Base-by-base conservation (phyloP, 2,113 vertebrate genomes). In the Rhabdomys dilectus region DNA sequence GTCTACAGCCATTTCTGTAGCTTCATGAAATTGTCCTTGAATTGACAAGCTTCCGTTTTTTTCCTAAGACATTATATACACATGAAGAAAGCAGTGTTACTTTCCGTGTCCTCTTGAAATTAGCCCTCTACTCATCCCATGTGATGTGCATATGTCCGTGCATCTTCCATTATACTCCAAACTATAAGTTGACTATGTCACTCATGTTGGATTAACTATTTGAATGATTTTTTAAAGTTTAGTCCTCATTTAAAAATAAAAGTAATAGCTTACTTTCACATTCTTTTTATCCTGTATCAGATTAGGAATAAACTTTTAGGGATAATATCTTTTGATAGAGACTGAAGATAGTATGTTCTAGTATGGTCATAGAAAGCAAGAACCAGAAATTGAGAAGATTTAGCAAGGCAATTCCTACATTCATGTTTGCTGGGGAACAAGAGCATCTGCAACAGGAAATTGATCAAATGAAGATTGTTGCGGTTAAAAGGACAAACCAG, bases 81-180 rank as follows among this genome's bases (percentile, higher is more conserved):
- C 48, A 42, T 62, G 3, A 80, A 94, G 72, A 84, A 31, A 70
- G 16, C 26, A 51, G 22, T 11, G 39, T 56, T 82, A 64, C 42
- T 24, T 84, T 48, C 5, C 10, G 0, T 48, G 53, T 7, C 0
- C 36, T 36, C 9, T 84, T 56, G 12, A 87, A 84, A 60, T 45
- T 36, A 64, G 5, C 42, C 22, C 16, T 15, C 22, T 1, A 26
- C 3, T 16, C 19, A 34, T 0, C 0, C 3, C 1, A 11, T 1
- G 1, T 77, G 12, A 68, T 34, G 9, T 29, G 15, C 6, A 70
- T 11, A 19, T 48, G 13, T 45, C 72, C 4, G 9, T 26, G 21
- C 10, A 17, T 10, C 21, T 75, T 31, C 5, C 17, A 31, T 75
- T 36, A 60, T 0, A 42, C 0, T 72, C 3, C 8, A 10, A 89